Evolutionary conservation across 2,797 vertebrate genomes (phyloP), one percentile per base, ranked within the genome.

Genomic region (Syndactyla subalaris): DNA sequence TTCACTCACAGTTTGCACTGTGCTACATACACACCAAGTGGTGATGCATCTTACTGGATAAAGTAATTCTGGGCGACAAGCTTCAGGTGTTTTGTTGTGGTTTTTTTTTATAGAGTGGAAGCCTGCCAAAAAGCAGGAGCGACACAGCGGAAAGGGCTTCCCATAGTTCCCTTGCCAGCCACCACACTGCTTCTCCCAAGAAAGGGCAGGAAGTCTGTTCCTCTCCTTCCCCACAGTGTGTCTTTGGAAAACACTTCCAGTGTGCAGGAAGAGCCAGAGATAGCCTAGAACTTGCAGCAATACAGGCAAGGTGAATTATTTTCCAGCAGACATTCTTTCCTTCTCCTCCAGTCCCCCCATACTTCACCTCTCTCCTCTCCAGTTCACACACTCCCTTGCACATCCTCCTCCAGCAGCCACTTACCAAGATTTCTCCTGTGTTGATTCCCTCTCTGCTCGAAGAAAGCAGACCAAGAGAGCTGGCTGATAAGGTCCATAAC

Each of bases 401-500:
- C 39, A 65, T 57, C 32, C 38, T 71, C 52, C 39, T 75, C n/a
- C 80, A 84, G 70, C 75, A 86, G 46, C 11, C 23, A 93, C 94
- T 96, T 81, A 96, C 95, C 95, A 72, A 89, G 88, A 84, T 8
- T 75, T 34, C 67, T 95, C 51, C 45, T 91, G 43, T 79, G 88
- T 14, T 94, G 94, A 66, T 66, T 95, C 18, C 79, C 62, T 4
- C 46, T 95, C 62, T 85, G 89, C 74, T 94, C 76, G 0, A 97
- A 96, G 62, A 21, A 94, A 16, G 85, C 48, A 84, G 82, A 88
- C 85, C 92, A 96, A 84, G 82, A 93, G 9, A 96, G 48, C 1
- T 93, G 80, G 71, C 48, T 93, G 83, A 94, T 81, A 86, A 94
- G 14, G 66, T 95, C 90, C 94, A 96, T 94, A 73, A 43, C 88